Evolutionary conservation across 2,888 invertebrate species (phyloP).

Genomic region (Stenoptilia bipunctidactyla): DNA sequence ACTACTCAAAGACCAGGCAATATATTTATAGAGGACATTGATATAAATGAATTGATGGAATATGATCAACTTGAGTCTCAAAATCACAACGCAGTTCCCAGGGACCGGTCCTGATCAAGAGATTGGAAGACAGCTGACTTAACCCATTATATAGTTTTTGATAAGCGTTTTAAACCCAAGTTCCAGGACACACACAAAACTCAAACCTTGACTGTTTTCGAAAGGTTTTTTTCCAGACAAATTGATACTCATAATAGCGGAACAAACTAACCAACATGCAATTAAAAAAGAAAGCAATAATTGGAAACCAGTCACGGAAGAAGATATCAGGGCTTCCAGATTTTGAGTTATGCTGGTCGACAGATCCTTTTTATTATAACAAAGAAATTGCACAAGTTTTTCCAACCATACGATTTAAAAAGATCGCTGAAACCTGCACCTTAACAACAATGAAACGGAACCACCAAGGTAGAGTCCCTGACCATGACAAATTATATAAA

Average conservation of each 20-base stretch:
- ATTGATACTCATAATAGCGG: conserved; percentile 4
- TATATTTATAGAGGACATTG: conserved; percentile 9
- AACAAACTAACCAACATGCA: conserved; percentile 7
- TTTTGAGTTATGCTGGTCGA: conserved; percentile 19
- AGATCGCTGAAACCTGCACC: conserved; percentile 20
- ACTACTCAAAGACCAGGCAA: conserved; percentile 7
- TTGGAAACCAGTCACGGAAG: conserved; percentile 4
- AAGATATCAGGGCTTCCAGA: conserved; percentile 15
- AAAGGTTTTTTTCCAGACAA: conserved; percentile 6
- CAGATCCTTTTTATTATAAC: conserved; percentile 19
- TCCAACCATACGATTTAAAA: conserved; percentile 16
- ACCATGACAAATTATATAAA: conserved; percentile 8
- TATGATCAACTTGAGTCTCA: no score
- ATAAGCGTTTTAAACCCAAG: conserved; percentile 1
- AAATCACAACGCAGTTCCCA: no score
- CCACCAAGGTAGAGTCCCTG: conserved; percentile 8
- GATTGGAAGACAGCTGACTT: no score
- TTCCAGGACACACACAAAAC: conserved; percentile 4
- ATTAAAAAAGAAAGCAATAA: conserved; percentile 7
- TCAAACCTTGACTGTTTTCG: conserved; percentile 4
- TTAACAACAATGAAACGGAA: conserved; percentile 17
- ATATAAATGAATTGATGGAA: conserved; percentile 10
- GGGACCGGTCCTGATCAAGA: no score
- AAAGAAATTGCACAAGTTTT: conserved; percentile 16
- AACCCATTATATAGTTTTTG: no score